phyloP scores from a whole-genome alignment of 2,888 invertebrate genomes.

The Myopa testacea region DNA sequence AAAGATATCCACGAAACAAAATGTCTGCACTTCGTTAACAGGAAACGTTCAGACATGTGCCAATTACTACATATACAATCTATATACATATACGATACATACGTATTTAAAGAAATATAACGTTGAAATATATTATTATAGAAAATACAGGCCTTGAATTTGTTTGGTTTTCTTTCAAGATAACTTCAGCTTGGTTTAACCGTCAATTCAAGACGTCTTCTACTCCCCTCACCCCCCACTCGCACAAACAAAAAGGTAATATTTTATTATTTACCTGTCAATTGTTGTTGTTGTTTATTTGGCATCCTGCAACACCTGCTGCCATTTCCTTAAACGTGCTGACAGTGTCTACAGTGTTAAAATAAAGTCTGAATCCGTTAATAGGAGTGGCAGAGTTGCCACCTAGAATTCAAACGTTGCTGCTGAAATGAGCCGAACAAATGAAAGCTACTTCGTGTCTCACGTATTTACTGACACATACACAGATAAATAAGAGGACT shows the following conservation, averaged over 20 bases:
- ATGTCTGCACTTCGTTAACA: too few relatives aligned
- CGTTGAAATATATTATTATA: too few relatives aligned
- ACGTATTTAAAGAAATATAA: too few relatives aligned
- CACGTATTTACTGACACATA: neutral
- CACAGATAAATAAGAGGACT: neutral
- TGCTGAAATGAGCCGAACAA: neutral
- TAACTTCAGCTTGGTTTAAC: too few relatives aligned
- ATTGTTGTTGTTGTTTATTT: neutral
- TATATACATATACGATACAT: too few relatives aligned
- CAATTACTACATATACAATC: too few relatives aligned
- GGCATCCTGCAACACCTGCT: neutral
- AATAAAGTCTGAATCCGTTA: neutral
- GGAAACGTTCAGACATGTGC: too few relatives aligned
- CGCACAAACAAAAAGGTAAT: neutral
- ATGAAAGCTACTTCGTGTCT: neutral
- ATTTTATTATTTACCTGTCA: constrained; percentile 6
- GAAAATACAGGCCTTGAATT: too few relatives aligned
- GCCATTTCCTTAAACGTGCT: neutral
- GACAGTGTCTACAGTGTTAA: neutral
- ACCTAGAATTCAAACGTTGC: neutral
- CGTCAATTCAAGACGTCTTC: neutral
- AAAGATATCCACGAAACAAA: too few relatives aligned
- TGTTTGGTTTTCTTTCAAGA: too few relatives aligned
- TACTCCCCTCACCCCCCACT: neutral
- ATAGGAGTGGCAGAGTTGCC: neutral